Base-by-base conservation (phyloP, 2,888 invertebrate genomes). In the Pharmacophagus antenor region DNA sequence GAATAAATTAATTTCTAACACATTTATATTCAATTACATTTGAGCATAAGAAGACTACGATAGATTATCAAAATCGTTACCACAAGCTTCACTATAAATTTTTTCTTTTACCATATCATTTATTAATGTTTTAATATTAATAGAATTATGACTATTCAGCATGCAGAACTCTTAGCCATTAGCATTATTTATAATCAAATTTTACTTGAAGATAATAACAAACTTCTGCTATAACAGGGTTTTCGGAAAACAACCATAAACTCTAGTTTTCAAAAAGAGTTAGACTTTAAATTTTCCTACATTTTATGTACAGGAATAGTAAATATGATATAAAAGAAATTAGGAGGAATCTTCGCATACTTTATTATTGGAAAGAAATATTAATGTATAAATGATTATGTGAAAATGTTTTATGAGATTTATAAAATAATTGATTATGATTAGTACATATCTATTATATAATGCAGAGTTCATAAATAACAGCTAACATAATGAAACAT, bases 1-100 rank as follows among this genome's bases (percentile, higher is more conserved):
- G 41, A 44, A 56, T 51, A 44, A 61, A 59, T 61, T n/a, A 37
- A 37, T n/a, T n/a, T 8, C 15, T 37, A 2, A n/a, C 6, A 37
- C 2, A n/a, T n/a, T 37, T 2, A 7, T n/a, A 37, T 37, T 37
- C 3, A 37, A 37, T 37, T n/a, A 37, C n/a, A 15, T 37, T 37
- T 37, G 5, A n/a, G 3, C n/a, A 37, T 3, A 5, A 37, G 37
- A n/a, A 37, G 0, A 37, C 10, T 37, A 37, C 37, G 5, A n/a
- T n/a, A 15, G 37, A 1, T 37, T n/a, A 37, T n/a, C 4, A 37
- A 4, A 4, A 37, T n/a, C 37, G 3, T 37, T 37, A 37, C 37
- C 37, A n/a, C 7, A 4, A 37, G 4, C n/a, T 37, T n/a, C n/a
- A 37, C 37, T 10, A 31, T 31, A 31, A 31, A 27, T 27, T n/a